phyloP scores from a whole-genome alignment of 2,797 vertebrate genomes.

The Aselliscus stoliczkanus region DNA sequence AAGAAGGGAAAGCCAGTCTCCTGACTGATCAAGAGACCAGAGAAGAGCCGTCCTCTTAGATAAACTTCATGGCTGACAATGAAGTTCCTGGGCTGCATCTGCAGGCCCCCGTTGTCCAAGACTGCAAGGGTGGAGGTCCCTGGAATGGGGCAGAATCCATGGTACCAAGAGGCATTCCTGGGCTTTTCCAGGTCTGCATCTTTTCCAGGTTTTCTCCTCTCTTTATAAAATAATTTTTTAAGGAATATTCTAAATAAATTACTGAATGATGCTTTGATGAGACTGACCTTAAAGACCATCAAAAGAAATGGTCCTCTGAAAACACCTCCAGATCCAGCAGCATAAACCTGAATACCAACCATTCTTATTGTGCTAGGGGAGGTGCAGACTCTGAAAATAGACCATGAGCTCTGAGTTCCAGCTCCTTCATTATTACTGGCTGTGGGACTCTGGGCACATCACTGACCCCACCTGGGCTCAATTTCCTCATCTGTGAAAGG shows the following conservation, averaged over 20 bases:
- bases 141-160: background rate
- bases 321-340: background rate
- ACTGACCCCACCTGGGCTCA: too few relatives aligned
- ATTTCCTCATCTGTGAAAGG: background rate
- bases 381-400: background rate
- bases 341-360: rapidly evolving
- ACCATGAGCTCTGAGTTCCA: background rate
- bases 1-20: background rate
- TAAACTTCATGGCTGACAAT: background rate
- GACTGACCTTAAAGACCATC: background rate
- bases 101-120: background rate
- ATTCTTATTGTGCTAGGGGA: too few relatives aligned
- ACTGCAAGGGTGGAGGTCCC: background rate
- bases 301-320: background rate
- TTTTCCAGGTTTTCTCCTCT: background rate
- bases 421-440: background rate
- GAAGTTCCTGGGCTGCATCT: too few relatives aligned
- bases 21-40: background rate
- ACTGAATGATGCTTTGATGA: background rate
- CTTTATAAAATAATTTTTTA: background rate
- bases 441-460: background rate
- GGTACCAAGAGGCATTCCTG: background rate
- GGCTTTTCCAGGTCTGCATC: background rate
- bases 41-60: background rate
- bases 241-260: background rate